These are phyloP conservation scores for Drosophila flavopinicola DNA, from an alignment of 2,888 invertebrate species.

Conservation along the genomic window DNA sequence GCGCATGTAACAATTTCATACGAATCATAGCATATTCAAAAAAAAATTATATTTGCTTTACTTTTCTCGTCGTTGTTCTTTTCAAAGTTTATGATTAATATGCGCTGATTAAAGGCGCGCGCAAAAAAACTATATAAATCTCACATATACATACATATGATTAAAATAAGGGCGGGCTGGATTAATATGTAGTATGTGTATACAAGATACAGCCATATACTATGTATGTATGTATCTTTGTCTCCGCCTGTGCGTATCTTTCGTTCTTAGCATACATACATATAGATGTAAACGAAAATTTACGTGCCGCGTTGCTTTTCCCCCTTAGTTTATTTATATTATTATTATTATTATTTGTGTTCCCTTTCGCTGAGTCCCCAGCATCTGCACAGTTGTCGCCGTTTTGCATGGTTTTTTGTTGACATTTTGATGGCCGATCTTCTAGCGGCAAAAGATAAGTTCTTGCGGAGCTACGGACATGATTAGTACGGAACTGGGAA, in stretches of 20 bases:
- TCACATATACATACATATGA: slow-evolving; percentile 5
- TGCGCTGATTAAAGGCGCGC: slow-evolving; percentile 67
- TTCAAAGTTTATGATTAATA: slow-evolving; percentile 75
- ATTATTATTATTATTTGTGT: slow-evolving; percentile 49
- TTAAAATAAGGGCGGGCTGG: slow-evolving; percentile 51
- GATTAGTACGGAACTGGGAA: slow-evolving; percentile 38
- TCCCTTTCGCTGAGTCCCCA: slow-evolving; percentile 50
- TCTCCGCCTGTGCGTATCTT: slow-evolving; percentile 42
- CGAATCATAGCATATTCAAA: slow-evolving; percentile 53
- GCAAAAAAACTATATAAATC: slow-evolving; percentile 15
- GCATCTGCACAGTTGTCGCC: slow-evolving; percentile 78
- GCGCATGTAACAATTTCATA: slow-evolving; percentile 28
- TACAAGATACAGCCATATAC: not conserved
- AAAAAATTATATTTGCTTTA: slow-evolving; percentile 64
- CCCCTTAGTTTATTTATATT: slow-evolving; percentile 36
- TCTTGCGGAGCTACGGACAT: slow-evolving; percentile 31
- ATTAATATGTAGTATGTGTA: slow-evolving; percentile 13
- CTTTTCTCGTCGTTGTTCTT: slow-evolving; percentile 24
- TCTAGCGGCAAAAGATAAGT: slow-evolving; percentile 69
- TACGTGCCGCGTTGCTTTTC: slow-evolving; percentile 47
- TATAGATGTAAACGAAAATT: slow-evolving; percentile 69
- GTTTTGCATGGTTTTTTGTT: slow-evolving; percentile 67
- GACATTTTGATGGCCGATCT: slow-evolving; percentile 68
- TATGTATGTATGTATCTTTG: slow-evolving; percentile 2
- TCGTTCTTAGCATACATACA: no score